These are phyloP conservation scores for Petrocephalus schoutedeni DNA, from an alignment of 2,797 vertebrate species.

Conservation along the genomic window DNA sequence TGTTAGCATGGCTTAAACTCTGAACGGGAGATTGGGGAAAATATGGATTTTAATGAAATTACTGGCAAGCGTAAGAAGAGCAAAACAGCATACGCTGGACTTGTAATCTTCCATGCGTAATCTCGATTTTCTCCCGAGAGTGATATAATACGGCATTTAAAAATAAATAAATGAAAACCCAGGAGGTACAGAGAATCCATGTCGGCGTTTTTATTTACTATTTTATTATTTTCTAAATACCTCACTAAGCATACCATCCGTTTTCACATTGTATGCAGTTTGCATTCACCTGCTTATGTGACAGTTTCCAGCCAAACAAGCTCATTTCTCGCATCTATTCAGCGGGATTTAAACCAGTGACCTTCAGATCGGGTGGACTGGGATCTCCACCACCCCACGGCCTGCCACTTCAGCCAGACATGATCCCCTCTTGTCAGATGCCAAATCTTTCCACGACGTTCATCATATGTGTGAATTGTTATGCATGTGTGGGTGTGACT, in stretches of 20 bases:
- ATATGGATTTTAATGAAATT: background rate
- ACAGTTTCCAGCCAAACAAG: background rate
- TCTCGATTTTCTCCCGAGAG: conserved; percentile 5
- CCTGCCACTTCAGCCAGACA: background rate
- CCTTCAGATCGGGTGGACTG: background rate
- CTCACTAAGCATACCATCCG: background rate
- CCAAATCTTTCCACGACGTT: background rate
- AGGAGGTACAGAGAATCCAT: background rate
- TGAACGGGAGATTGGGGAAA: background rate
- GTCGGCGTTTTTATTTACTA: conserved; percentile 2
- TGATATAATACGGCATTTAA: background rate
- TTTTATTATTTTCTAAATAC: conserved; percentile 5
- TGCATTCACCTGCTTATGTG: background rate
- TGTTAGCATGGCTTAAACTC: conserved; percentile 1
- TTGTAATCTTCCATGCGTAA: conserved; percentile 1
- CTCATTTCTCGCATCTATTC: background rate
- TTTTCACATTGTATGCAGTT: background rate
- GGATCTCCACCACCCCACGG: background rate
- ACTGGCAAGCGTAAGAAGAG: background rate
- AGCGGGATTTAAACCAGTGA: background rate
- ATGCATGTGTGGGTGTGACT: background rate
- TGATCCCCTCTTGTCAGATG: background rate
- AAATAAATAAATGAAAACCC: conserved; percentile 11
- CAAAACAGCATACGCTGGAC: background rate
- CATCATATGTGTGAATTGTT: background rate